Evolutionary conservation across 2,113 vertebrate genomes (phyloP).

Genomic region (Marmota flaviventris): DNA sequence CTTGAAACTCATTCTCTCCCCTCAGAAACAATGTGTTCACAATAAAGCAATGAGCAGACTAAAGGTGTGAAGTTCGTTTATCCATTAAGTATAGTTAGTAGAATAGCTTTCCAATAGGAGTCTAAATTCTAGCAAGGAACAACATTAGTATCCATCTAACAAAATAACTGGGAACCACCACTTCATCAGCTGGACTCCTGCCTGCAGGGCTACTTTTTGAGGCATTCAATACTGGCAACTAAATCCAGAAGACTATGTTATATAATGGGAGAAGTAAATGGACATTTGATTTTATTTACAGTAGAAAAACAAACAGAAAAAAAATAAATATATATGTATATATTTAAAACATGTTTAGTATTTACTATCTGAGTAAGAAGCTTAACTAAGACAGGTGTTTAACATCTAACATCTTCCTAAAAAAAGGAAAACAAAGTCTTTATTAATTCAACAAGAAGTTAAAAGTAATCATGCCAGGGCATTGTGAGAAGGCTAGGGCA

Average conservation of each 20-base stretch:
- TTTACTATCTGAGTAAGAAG: not conserved
- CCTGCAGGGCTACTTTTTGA: not conserved
- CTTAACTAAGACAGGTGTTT: not conserved
- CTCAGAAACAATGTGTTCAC: slow-evolving; percentile 44
- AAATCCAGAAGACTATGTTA: not conserved
- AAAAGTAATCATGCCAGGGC: not conserved
- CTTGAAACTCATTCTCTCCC: slow-evolving; percentile 56
- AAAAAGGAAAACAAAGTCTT: not conserved
- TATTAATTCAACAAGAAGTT: not conserved
- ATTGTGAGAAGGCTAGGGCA: not conserved
- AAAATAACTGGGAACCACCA: not conserved
- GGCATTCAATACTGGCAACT: not conserved
- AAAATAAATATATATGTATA: not conserved
- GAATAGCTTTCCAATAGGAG: slow-evolving; percentile 14
- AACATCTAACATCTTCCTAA: not conserved
- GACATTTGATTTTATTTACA: not conserved
- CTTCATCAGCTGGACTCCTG: not conserved
- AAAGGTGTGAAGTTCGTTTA: slow-evolving; percentile 61
- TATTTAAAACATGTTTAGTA: not conserved
- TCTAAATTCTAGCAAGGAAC: not conserved
- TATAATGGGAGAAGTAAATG: not conserved
- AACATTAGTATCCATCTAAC: not conserved
- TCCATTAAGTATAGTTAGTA: slow-evolving; percentile 27
- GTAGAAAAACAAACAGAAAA: not conserved
- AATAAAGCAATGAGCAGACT: slow-evolving; percentile 77